Evolutionary conservation across 2,888 invertebrate genomes (phyloP).

Genomic region (Crocallis elinguaria): DNA sequence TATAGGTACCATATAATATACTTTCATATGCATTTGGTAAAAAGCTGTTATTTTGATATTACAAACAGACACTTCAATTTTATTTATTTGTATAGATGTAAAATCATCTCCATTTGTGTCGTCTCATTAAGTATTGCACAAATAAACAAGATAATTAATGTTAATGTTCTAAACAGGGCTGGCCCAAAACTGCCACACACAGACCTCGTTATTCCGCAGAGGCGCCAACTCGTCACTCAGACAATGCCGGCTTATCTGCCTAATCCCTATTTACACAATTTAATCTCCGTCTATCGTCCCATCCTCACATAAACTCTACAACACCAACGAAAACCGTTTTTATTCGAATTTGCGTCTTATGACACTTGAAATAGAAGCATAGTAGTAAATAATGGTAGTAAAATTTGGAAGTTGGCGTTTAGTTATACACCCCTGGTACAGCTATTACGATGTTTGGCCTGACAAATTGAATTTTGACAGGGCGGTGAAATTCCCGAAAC

Average conservation of each 20-base stretch:
- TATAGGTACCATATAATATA: too few species aligned
- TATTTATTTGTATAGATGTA: too few species aligned
- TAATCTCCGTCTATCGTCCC: constrained; percentile 64
- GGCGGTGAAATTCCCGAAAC: constrained; percentile 60
- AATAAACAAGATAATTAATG: constrained; percentile 33
- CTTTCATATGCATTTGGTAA: too few species aligned
- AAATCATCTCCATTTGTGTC: constrained; percentile 1
- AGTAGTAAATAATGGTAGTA: constrained; percentile 34
- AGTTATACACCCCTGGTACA: constrained; percentile 59
- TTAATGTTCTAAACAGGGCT: constrained; percentile 31
- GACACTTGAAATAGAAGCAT: constrained; percentile 51
- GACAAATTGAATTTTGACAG: constrained; percentile 84
- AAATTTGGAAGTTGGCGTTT: constrained; percentile 41
- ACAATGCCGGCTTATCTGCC: constrained; percentile 78
- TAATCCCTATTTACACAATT: constrained; percentile 84
- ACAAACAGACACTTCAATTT: too few species aligned
- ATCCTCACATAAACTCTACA: constrained; percentile 40
- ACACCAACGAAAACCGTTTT: constrained; percentile 24
- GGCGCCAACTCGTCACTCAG: constrained; percentile 76
- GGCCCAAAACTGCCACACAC: constrained; percentile 69
- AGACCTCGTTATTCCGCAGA: constrained; percentile 42
- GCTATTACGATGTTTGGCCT: constrained; percentile 77
- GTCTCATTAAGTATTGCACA: constrained; percentile 11
- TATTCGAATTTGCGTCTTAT: constrained; percentile 64
- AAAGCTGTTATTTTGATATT: too few species aligned